Base-by-base conservation (phyloP, 2,113 vertebrate species). In the Petrocephalus zakoni region DNA sequence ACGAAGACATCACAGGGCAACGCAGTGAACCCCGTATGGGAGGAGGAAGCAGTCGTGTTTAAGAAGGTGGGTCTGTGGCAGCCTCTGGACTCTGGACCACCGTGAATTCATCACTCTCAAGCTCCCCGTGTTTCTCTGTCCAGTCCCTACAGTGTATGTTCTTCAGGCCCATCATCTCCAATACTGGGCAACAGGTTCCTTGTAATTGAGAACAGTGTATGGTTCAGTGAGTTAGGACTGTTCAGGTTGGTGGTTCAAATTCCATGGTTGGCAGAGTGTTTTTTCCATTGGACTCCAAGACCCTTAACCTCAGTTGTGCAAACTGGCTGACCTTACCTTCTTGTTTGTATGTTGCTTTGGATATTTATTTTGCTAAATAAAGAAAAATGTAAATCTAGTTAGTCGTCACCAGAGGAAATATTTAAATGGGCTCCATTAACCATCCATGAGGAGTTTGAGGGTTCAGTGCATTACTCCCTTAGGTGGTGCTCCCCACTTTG, bases 1-100 rank as follows among this genome's bases (percentile, higher is more conserved):
- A 99, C 98, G 61, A 99, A 97, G 94, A 98, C 98, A 0, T 99
- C 97, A 47, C 97, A 97, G 93, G 96, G 97, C 92, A 99, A 99
- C 0, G 97, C 98, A 53, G 95, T 99, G 84, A 99, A 99, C 89
- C 98, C 98, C 0, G 95, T 99, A 21, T 99, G 98, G 98, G 98
- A 99, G 22, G 98, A 99, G 89, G 98, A 99, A 90, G 95, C 97
- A 22, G 97, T 99, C 85, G 97, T 99, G 68, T 99, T 99, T 90
- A 99, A 99, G 93, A 99, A 99, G 97, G 98, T 99, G 8, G 0
- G 93, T 90, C 58, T 61, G 5, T 10, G 15, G 34, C 42, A 83
- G 75, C 88, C 89, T 0, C 22, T 88, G 61, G 22, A 29, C 46
- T 21, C n/a, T n/a, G n/a, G n/a, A 6, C 25, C 58, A 29, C 61